Evolutionary conservation across 35 echinoderm and acorn worm species (phyloP).

Genomic region (Heliocidaris tuberculata): DNA sequence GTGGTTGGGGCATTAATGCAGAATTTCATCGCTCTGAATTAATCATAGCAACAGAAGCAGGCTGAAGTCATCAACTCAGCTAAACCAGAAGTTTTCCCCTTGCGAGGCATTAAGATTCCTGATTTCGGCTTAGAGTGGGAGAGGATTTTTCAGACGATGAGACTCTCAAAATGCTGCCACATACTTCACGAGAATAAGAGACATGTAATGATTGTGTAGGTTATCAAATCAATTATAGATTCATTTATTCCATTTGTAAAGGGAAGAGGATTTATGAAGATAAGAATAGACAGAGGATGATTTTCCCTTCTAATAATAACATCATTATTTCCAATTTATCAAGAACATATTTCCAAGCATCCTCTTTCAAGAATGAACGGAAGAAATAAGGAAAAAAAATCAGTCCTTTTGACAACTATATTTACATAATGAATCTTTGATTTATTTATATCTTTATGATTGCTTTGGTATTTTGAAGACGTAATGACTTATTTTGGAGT

Average conservation of each 20-base stretch:
- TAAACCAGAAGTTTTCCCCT: neutral
- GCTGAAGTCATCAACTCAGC: neutral
- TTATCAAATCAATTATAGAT: neutral
- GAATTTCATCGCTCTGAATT: constrained; percentile 11
- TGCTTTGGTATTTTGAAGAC: no score
- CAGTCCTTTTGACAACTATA: no score
- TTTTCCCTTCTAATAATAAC: no score
- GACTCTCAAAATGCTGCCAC: neutral
- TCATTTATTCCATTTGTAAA: neutral
- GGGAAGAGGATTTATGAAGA: neutral
- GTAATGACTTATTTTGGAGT: no score
- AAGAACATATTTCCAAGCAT: no score
- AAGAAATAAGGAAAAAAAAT: no score
- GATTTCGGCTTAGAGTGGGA: neutral
- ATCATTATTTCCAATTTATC: no score
- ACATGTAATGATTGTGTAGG: neutral
- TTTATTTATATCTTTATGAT: no score
- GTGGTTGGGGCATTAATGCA: constrained; percentile 7
- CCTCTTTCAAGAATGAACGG: no score
- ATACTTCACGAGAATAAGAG: neutral
- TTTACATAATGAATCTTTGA: no score
- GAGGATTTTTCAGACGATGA: neutral
- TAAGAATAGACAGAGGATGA: no score
- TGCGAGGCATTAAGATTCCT: constrained; percentile 2
- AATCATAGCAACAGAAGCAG: neutral